phyloP scores from a whole-genome alignment of 2,113 vertebrate species.

The Rhinolophus sinicus region DNA sequence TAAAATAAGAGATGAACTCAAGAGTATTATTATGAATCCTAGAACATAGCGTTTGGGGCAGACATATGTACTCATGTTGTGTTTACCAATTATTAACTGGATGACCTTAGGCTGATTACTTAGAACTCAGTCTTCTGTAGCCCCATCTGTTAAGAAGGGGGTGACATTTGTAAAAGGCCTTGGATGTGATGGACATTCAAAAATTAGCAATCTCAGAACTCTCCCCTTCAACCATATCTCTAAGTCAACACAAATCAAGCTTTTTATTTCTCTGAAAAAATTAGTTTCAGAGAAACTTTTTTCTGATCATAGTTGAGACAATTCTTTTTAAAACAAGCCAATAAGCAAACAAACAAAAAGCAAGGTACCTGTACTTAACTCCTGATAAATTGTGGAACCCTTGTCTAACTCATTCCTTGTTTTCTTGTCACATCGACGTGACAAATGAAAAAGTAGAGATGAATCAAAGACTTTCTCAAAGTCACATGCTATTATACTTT shows the following conservation, averaged over 20 bases:
- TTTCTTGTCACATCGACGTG: not conserved
- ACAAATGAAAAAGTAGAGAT: not conserved
- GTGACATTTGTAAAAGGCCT: not conserved
- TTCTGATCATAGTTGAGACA: not conserved
- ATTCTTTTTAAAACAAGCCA: not conserved
- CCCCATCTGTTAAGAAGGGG: not conserved
- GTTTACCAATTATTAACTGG: not conserved
- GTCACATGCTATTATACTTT: not conserved
- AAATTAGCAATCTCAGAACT: not conserved
- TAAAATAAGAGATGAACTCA: not conserved
- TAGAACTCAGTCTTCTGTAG: not conserved
- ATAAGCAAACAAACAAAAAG: not conserved
- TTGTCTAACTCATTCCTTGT: not conserved
- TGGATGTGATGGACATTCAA: not conserved
- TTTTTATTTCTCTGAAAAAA: not conserved
- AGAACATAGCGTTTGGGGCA: not conserved
- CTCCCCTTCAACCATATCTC: not conserved
- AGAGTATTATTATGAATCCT: not conserved
- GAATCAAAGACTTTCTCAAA: not conserved
- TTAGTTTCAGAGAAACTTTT: not conserved
- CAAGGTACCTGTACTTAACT: fast-evolving
- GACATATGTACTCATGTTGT: not conserved
- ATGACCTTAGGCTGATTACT: not conserved
- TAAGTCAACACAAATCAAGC: not conserved
- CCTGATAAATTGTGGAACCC: not conserved